phyloP scores from a whole-genome alignment of 2,888 invertebrate species.

The Meiosimyza decipiens region DNA sequence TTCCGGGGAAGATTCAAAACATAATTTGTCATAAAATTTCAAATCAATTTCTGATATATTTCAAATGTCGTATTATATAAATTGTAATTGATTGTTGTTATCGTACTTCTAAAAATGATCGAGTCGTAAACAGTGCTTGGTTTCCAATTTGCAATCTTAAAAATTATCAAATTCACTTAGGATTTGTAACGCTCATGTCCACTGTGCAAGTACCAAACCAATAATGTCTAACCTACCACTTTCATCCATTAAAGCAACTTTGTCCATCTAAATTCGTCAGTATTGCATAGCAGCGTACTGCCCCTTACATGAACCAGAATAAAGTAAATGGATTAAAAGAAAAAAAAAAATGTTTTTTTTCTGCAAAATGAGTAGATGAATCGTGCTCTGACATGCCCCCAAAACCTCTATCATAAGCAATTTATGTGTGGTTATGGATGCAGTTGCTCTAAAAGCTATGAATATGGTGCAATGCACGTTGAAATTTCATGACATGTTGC shows the following conservation, averaged over 20 bases:
- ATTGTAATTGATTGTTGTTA: too few species aligned
- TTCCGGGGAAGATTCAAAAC: too few species aligned
- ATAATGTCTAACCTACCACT: constrained; percentile 24
- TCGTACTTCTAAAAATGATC: too few species aligned
- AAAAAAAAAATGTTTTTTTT: background rate
- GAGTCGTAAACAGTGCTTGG: too few species aligned
- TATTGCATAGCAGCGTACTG: constrained; percentile 15
- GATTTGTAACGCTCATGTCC: background rate
- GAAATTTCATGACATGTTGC: constrained; percentile 18
- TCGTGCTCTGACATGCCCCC: constrained; percentile 39
- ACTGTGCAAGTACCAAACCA: constrained; percentile 24
- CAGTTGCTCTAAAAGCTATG: constrained; percentile 22
- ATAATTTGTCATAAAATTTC: too few species aligned
- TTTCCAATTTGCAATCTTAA: too few species aligned
- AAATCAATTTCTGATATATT: too few species aligned
- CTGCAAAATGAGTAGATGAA: constrained; percentile 34
- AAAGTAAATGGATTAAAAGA: constrained; percentile 1
- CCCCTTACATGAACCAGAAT: constrained; percentile 14
- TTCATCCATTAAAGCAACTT: constrained; percentile 24
- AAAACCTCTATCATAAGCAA: constrained; percentile 34
- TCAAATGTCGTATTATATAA: too few species aligned
- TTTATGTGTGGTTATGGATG: constrained; percentile 24
- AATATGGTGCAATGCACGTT: constrained; percentile 9
- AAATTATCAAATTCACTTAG: too few species aligned
- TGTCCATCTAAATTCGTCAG: constrained; percentile 34